phyloP scores from a whole-genome alignment of 2,888 invertebrate species.

The Schizotus pectinicornis region DNA sequence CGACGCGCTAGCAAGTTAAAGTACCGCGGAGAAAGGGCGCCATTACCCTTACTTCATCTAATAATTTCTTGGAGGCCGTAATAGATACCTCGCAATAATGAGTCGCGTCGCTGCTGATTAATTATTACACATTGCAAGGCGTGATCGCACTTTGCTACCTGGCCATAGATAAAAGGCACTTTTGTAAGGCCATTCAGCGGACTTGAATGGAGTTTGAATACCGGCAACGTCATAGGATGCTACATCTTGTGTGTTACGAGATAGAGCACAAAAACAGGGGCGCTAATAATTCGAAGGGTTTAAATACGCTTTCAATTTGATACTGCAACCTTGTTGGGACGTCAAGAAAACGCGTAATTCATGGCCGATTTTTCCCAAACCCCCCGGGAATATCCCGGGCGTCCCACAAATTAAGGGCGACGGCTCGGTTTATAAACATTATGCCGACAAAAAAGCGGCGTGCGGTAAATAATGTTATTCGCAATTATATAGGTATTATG shows the following conservation, averaged over 20 bases:
- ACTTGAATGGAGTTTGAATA: constrained; percentile 21
- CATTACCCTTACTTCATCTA: constrained; percentile 50
- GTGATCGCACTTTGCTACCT: constrained; percentile 33
- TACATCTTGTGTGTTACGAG: not conserved
- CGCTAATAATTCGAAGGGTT: constrained; percentile 22
- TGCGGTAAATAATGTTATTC: no score
- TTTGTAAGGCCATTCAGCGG: constrained; percentile 16
- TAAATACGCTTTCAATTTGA: constrained; percentile 14
- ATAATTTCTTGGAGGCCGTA: constrained; percentile 54
- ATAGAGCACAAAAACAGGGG: constrained; percentile 4
- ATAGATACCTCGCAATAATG: constrained; percentile 55
- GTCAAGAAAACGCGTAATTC: constrained; percentile 15
- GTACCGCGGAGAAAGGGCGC: constrained; percentile 27
- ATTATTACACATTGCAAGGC: constrained; percentile 47
- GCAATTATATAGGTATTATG: no score
- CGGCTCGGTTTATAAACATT: no score
- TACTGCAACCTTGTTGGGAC: not conserved
- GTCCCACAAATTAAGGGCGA: no score
- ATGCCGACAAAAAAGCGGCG: no score
- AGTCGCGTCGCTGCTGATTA: constrained; percentile 52
- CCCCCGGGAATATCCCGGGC: no score
- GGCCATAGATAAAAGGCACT: constrained; percentile 22
- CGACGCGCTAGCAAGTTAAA: constrained; percentile 2
- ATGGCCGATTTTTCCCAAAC: constrained; percentile 8
- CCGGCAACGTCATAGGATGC: constrained; percentile 8